Conservation (phyloP, 2,888 invertebrate species). For the Hyalella azteca region DNA sequence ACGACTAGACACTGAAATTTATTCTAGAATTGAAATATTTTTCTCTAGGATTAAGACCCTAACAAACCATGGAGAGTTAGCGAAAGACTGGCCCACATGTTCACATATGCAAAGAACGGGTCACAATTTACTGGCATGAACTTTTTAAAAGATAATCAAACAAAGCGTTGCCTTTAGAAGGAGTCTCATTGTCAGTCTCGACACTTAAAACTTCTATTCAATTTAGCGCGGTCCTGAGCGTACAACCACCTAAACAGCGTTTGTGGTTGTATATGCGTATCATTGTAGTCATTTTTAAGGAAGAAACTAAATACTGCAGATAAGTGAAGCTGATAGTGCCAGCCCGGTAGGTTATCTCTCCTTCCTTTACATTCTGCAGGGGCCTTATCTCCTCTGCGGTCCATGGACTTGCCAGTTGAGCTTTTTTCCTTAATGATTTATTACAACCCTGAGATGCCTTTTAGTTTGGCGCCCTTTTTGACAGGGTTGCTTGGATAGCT, state of each 20-base stretch:
- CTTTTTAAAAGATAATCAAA: conserved; percentile 16
- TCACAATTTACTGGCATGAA: background rate
- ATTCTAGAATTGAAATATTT: no score
- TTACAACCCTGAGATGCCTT: conserved; percentile 37
- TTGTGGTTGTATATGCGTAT: conserved; percentile 23
- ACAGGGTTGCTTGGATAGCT: conserved; percentile 36
- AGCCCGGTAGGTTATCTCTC: conserved; percentile 35
- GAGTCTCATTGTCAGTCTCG: conserved; percentile 19
- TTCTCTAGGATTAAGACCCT: background rate
- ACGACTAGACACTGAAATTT: no score
- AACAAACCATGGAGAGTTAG: background rate
- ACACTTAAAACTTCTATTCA: conserved; percentile 24
- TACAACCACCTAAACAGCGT: conserved; percentile 1
- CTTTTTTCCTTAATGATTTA: conserved; percentile 36
- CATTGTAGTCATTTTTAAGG: conserved; percentile 28
- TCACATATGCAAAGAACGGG: background rate
- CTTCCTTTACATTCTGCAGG: conserved; percentile 31
- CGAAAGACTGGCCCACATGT: background rate
- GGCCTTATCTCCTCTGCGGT: conserved; percentile 30
- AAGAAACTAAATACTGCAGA: conserved; percentile 32
- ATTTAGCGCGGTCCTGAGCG: background rate
- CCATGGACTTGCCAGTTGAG: conserved; percentile 27
- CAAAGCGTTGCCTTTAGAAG: background rate
- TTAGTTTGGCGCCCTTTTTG: conserved; percentile 36
- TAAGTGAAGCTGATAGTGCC: conserved; percentile 28